Evolutionary conservation across 2,113 vertebrate species (phyloP).

Genomic region (Nymphicus hollandicus): DNA sequence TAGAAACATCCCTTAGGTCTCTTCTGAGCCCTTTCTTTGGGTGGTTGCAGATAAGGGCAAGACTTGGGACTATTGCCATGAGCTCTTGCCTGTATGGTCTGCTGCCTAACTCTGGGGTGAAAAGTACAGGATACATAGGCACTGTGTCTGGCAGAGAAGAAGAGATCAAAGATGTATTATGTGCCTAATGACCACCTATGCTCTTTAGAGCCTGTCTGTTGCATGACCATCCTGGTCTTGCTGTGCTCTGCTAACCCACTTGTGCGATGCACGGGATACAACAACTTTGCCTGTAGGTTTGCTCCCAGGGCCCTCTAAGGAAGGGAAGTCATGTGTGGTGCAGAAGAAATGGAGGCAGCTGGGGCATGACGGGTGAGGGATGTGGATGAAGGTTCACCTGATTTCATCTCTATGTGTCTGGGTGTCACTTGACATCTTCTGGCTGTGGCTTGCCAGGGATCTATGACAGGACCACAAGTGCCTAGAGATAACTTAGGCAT

Average conservation of each 20-base stretch:
- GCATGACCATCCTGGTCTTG: background rate
- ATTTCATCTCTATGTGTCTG: background rate
- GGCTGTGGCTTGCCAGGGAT: background rate
- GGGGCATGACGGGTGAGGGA: background rate
- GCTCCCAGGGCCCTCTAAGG: background rate
- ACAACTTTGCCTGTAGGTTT: background rate
- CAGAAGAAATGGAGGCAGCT: background rate
- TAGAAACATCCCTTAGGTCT: background rate
- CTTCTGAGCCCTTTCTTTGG: background rate
- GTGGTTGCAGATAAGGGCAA: background rate
- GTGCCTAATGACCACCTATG: background rate
- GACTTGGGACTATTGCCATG: background rate
- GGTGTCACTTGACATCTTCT: background rate
- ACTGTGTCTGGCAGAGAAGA: background rate
- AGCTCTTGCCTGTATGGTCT: background rate
- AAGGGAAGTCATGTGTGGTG: background rate
- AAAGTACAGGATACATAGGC: background rate
- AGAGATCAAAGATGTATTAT: background rate
- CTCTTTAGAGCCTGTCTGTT: background rate
- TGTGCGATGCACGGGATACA: background rate
- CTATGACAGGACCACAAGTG: background rate
- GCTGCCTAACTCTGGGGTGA: background rate
- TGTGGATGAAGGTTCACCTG: background rate
- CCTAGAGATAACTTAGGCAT: background rate
- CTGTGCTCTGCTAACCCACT: background rate